Conservation (phyloP, 2,797 vertebrate species). For the Babyrousa celebensis region DNA sequence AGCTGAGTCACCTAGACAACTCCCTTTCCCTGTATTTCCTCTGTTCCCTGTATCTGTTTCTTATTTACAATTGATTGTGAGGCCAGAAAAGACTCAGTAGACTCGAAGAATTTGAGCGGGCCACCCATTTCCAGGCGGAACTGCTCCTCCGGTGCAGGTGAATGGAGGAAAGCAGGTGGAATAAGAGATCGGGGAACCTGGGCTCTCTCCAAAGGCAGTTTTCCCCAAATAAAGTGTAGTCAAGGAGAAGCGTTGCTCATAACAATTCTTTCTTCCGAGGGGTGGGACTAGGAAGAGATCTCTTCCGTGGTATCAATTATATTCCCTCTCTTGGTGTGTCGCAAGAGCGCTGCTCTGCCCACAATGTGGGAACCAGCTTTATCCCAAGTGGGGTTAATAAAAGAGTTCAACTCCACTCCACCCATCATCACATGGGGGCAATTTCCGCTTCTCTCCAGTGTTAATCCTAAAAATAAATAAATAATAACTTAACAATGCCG, state of each 20-base stretch:
- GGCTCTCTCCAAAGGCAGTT: slow-evolving; percentile 41
- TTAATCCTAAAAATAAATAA: slow-evolving; percentile 51
- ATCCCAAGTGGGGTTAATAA: slow-evolving; percentile 78
- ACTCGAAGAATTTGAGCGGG: slow-evolving; percentile 69
- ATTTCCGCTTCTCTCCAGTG: slow-evolving; percentile 77
- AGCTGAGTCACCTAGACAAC: slow-evolving; percentile 78
- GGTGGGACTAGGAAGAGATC: slow-evolving; percentile 25
- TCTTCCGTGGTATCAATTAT: slow-evolving; percentile 72
- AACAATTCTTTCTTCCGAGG: slow-evolving; percentile 31
- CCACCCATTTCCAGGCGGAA: slow-evolving; percentile 53
- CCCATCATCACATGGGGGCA: slow-evolving; percentile 65
- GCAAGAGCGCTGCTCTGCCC: slow-evolving; percentile 58
- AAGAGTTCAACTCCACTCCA: slow-evolving; percentile 75
- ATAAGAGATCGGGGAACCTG: background rate
- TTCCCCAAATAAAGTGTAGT: slow-evolving; percentile 49
- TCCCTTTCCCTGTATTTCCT: slow-evolving; percentile 53
- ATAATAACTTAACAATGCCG: background rate
- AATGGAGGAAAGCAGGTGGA: slow-evolving; percentile 5
- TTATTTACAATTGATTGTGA: slow-evolving; percentile 81
- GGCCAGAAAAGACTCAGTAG: slow-evolving; percentile 62
- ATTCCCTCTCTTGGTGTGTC: slow-evolving; percentile 58
- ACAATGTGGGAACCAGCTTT: slow-evolving; percentile 79
- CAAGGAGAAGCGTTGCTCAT: background rate
- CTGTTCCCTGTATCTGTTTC: slow-evolving; percentile 70
- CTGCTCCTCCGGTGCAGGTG: slow-evolving; percentile 28